These are phyloP conservation scores for Equus przewalskii DNA, from an alignment of 2,113 vertebrate species.

Conservation along the genomic window DNA sequence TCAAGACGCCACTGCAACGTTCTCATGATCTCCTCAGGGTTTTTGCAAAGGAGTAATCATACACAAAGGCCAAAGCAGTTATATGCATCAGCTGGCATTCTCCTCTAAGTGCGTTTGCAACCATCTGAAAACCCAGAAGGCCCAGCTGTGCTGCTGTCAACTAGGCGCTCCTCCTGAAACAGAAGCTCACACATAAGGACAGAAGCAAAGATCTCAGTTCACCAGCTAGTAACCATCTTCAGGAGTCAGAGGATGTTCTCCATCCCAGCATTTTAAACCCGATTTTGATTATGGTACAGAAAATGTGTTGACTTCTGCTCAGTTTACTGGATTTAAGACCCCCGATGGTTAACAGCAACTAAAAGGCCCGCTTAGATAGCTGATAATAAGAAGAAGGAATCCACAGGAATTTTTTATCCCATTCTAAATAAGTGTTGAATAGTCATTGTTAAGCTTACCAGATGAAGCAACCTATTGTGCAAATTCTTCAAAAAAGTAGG, in stretches of 20 bases:
- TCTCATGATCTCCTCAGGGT: background rate
- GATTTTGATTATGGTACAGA: background rate
- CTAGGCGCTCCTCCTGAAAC: background rate
- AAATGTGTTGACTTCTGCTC: background rate
- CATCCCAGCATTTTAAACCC: background rate
- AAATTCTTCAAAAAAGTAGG: background rate
- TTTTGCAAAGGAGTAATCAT: background rate
- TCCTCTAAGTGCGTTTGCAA: rapidly evolving
- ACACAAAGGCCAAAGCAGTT: background rate
- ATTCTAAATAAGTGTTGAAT: background rate
- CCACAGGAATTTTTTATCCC: background rate
- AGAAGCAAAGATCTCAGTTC: background rate
- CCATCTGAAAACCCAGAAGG: background rate
- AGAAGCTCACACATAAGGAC: background rate
- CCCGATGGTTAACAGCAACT: background rate
- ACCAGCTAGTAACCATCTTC: background rate
- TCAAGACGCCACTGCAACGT: background rate
- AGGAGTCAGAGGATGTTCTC: background rate
- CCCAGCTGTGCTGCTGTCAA: rapidly evolving
- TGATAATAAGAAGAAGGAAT: background rate
- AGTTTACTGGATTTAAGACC: background rate
- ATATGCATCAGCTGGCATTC: rapidly evolving
- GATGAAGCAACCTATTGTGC: background rate
- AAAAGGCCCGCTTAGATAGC: background rate
- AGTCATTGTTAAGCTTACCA: background rate